These are phyloP conservation scores for Pseudomyrmex gracilis DNA, from an alignment of 1,140 invertebrate genomes.

Conservation along the genomic window DNA sequence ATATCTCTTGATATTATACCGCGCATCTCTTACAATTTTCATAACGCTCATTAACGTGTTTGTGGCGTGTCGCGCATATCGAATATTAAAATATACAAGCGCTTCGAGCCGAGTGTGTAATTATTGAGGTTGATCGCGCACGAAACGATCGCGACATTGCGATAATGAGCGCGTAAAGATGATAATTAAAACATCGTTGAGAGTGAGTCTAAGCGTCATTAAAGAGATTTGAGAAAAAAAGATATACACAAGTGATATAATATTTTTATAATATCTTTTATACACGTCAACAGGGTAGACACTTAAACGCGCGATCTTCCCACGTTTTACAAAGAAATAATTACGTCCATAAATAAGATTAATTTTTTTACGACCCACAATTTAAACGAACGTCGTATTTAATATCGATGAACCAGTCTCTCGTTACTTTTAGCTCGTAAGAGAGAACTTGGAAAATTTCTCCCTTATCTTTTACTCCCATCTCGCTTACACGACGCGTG, in stretches of 20 bases:
- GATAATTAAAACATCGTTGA: constrained; percentile 19
- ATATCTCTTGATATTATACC: constrained; percentile 25
- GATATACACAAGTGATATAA: too few species aligned
- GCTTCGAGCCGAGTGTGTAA: background rate
- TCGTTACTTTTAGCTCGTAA: background rate
- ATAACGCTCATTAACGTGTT: constrained; percentile 22
- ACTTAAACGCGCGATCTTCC: background rate
- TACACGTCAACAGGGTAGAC: background rate
- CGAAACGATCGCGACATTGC: constrained; percentile 1
- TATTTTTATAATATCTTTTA: too few species aligned
- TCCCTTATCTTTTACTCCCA: too few species aligned
- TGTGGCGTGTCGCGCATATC: background rate
- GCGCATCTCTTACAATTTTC: constrained; percentile 44
- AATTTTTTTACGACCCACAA: background rate
- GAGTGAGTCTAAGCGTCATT: background rate
- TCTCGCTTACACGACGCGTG: background rate
- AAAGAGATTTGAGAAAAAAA: too few species aligned
- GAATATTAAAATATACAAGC: constrained; percentile 27
- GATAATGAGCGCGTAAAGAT: constrained; percentile 19
- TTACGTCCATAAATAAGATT: too few species aligned
- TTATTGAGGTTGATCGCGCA: background rate
- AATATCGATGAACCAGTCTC: background rate
- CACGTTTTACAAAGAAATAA: background rate
- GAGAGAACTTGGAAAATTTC: constrained; percentile 3
- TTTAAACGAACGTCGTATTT: background rate